Evolutionary conservation across 2,888 invertebrate genomes (phyloP), one percentile per base, ranked within the genome.

Genomic region (Sphaerophoria rueppellii): DNA sequence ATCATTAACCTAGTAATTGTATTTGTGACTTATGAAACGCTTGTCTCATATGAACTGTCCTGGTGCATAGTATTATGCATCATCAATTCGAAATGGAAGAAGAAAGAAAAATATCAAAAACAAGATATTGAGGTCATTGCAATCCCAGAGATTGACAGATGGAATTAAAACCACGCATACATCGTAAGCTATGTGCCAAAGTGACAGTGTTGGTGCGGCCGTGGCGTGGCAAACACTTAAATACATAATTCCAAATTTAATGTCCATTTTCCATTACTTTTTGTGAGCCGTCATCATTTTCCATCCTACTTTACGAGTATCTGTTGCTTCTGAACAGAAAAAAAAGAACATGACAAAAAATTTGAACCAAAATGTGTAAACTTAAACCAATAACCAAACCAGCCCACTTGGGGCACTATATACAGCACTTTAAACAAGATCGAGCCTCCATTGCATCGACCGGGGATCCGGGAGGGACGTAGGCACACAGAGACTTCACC

Each of bases 201-300:
- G 24, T 24, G 24, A 24, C 24, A 24, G 24, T 24, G 24, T 2
- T 24, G 11, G 12, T 58, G 54, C 43, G 32, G 69, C 69, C 37
- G 24, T 24, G 24, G 24, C 24, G 24, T 24, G 32, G 54, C 52
- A 54, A 58, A 70, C 37, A 60, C 32, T 61, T 43, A 24, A 24
- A 24, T 24, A 24, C 24, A 77, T 71, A 76, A 71, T 71, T 82
- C 82, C 77, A 40, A 69, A 73, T 82, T 73, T 77, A 63, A 72
- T 82, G 77, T 70, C 77, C 73, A 70, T 77, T 82, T 82, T 73
- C 77, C 77, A 69, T 63, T 73, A 63, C 63, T 61, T 69, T 61
- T 46, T 76, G 72, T 35, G 43, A 11, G 54, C 24, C 72, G 69
- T 77, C 82, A 73, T 73, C 77, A 50, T 65, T 35, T 16, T 37